Conservation (phyloP, 2,797 vertebrate genomes). For the Chaetophractus vellerosus region DNA sequence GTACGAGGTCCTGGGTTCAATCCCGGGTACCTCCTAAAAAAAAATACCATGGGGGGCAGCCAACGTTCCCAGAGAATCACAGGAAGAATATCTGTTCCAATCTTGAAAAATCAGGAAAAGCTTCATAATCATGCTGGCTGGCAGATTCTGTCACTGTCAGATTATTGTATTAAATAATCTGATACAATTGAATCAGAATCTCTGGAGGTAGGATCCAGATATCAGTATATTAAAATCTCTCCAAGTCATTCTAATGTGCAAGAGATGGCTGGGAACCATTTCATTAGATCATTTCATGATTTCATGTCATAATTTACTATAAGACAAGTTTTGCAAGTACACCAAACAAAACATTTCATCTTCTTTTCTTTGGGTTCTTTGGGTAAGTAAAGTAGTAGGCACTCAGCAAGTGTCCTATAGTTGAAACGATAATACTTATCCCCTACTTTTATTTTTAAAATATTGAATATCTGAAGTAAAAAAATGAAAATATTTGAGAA, state of each 20-base stretch:
- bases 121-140: not conserved
- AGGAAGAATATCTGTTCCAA: not conserved
- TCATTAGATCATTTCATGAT: not conserved
- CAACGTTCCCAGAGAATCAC: not conserved
- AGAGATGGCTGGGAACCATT: not conserved
- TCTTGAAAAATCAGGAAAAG: slow-evolving; percentile 1
- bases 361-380: not conserved
- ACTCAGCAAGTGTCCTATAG: not conserved
- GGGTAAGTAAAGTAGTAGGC: not conserved
- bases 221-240: not conserved
- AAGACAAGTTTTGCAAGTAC: not conserved
- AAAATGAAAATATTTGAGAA: slow-evolving; percentile 47
- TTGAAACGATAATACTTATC: not conserved
- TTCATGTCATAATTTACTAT: too few relatives aligned
- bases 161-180: not conserved
- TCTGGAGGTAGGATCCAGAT: not conserved
- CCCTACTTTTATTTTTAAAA: not conserved
- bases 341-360: slow-evolving; percentile 5
- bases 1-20: too few relatives aligned
- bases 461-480: slow-evolving; percentile 51
- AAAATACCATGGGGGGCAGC: not conserved
- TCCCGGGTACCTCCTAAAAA: too few relatives aligned
- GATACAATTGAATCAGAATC: not conserved
- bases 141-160: not conserved
- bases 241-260: not conserved